These are phyloP conservation scores for Mythimna albipuncta DNA, from an alignment of 2,888 invertebrate genomes.

Conservation along the genomic window DNA sequence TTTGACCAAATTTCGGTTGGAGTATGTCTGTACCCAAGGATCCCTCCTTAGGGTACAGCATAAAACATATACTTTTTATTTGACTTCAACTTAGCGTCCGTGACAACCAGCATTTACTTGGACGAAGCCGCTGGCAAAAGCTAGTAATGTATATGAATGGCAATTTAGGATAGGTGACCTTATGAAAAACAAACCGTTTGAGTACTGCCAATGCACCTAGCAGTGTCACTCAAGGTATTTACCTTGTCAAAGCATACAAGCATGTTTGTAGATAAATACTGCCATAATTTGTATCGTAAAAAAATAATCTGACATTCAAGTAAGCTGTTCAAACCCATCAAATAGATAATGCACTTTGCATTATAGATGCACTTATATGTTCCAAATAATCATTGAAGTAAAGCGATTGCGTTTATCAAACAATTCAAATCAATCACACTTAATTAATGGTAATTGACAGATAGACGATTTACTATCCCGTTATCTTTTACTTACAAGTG, in stretches of 20 bases:
- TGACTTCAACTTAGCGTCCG: too few species aligned
- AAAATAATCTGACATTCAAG: conserved; percentile 27
- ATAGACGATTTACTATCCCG: conserved; percentile 11
- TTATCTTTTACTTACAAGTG: conserved; percentile 33
- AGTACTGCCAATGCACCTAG: conserved; percentile 12
- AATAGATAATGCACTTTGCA: conserved; percentile 26
- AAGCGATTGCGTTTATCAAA: conserved; percentile 18
- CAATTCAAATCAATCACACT: conserved; percentile 19
- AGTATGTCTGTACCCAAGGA: too few species aligned
- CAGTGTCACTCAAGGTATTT: conserved; percentile 14
- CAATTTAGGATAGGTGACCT: background rate
- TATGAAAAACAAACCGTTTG: conserved; percentile 1
- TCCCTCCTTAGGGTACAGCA: too few species aligned
- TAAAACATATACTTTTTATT: too few species aligned
- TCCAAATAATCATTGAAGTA: conserved; percentile 25
- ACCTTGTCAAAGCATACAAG: conserved; percentile 8
- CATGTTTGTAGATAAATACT: conserved; percentile 8
- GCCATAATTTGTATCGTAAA: background rate
- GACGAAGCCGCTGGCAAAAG: background rate
- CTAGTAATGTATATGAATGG: background rate
- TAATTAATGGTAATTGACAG: conserved; percentile 27
- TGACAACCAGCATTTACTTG: too few species aligned
- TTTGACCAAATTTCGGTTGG: too few species aligned
- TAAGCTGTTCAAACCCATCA: conserved; percentile 20
- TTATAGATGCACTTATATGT: background rate